phyloP scores from a whole-genome alignment of 2,888 invertebrate species.

The Dichetophora obliterata region DNA sequence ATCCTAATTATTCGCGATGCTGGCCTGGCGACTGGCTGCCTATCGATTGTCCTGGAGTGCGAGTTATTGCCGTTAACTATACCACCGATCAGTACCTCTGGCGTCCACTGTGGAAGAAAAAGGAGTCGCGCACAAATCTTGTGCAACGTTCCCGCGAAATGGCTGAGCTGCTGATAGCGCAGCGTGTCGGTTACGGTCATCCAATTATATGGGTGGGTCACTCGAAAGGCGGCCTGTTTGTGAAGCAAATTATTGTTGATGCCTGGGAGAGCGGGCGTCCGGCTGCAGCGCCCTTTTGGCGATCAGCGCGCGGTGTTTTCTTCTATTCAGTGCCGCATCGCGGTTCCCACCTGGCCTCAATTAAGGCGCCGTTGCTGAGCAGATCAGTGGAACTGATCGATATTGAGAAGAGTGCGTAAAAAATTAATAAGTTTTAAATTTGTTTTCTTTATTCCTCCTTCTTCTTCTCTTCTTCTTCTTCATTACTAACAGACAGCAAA shows the following conservation, averaged over 20 bases:
- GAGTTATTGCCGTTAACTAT: slow-evolving; percentile 86
- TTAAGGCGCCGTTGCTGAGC: slow-evolving; percentile 80
- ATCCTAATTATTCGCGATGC: slow-evolving; percentile 75
- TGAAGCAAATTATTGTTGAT: slow-evolving; percentile 85
- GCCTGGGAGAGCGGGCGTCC: slow-evolving; percentile 71
- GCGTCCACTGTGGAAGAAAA: slow-evolving; percentile 81
- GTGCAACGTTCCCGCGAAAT: slow-evolving; percentile 80
- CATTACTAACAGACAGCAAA: slow-evolving; percentile 75
- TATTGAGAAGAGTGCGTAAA: slow-evolving; percentile 79
- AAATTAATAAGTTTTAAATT: too few relatives aligned
- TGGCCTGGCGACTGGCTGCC: slow-evolving; percentile 92
- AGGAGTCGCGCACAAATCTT: slow-evolving; percentile 76
- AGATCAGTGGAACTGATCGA: slow-evolving; percentile 84
- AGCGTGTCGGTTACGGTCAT: slow-evolving; percentile 78
- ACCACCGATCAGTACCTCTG: slow-evolving; percentile 84
- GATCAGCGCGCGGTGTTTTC: slow-evolving; percentile 76
- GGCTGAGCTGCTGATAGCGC: slow-evolving; percentile 76
- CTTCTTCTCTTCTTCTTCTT: not conserved
- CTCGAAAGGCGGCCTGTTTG: slow-evolving; percentile 89
- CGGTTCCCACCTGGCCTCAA: slow-evolving; percentile 83
- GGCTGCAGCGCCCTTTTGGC: slow-evolving; percentile 71
- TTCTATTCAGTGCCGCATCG: slow-evolving; percentile 91
- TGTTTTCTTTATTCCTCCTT: too few relatives aligned
- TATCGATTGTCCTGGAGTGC: slow-evolving; percentile 80
- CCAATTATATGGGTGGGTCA: slow-evolving; percentile 87